phyloP scores from a whole-genome alignment of 2,797 vertebrate species.

The Periophthalmus magnuspinnatus region DNA sequence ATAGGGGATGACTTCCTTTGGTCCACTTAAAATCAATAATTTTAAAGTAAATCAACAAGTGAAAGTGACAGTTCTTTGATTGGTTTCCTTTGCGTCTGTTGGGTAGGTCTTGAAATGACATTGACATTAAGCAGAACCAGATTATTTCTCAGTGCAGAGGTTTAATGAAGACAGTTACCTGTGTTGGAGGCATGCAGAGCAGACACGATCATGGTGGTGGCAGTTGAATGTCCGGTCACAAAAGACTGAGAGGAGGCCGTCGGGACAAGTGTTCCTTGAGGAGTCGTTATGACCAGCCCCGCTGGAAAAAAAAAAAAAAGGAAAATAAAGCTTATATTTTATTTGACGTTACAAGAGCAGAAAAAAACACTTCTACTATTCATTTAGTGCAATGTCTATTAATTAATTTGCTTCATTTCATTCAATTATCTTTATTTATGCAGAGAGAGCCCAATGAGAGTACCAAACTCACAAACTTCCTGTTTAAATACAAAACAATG shows the following conservation, averaged over 20 bases:
- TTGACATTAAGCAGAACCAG: not conserved
- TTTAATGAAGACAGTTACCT: slow-evolving; percentile 67
- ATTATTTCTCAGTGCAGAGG: not conserved
- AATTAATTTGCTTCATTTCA: too few species aligned
- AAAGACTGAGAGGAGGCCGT: slow-evolving; percentile 90
- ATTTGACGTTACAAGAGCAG: slow-evolving; percentile 15
- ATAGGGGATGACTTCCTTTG: too few species aligned
- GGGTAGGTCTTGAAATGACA: too few species aligned
- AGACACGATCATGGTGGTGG: slow-evolving; percentile 94
- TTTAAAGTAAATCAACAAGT: too few species aligned
- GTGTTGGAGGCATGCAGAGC: slow-evolving; percentile 85
- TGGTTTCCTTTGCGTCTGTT: too few species aligned
- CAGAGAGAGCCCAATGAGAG: too few species aligned
- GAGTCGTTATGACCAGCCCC: slow-evolving; percentile 93
- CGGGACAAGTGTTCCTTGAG: slow-evolving; percentile 90
- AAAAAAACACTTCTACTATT: not conserved
- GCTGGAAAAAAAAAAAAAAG: slow-evolving; percentile 78
- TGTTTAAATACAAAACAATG: too few species aligned
- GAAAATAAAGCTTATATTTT: not conserved
- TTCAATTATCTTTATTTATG: too few species aligned
- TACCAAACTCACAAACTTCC: too few species aligned
- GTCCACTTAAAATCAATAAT: too few species aligned
- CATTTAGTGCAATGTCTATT: too few species aligned
- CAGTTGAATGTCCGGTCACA: slow-evolving; percentile 70
- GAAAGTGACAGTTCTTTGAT: too few species aligned